Evolutionary conservation across 2,113 vertebrate species (phyloP).

Genomic region (Cercopithecus mona): DNA sequence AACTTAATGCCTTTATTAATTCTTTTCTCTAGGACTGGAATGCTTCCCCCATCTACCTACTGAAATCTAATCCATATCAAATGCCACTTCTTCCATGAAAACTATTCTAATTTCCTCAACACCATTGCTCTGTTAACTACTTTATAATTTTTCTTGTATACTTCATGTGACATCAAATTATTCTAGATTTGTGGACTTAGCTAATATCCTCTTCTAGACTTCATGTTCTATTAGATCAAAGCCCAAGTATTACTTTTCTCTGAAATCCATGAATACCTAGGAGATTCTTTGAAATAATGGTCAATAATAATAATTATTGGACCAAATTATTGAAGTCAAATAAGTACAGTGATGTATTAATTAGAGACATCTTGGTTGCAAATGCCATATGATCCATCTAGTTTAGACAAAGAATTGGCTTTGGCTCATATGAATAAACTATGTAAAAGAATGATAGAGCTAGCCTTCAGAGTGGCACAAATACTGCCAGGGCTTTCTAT

Average conservation of each 20-base stretch:
- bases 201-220: not conserved
- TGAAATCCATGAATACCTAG: not conserved
- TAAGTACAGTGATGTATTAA: not conserved
- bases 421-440: not conserved
- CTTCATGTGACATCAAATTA: not conserved
- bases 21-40: no score
- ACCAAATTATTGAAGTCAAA: not conserved
- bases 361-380: not conserved
- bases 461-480: not conserved
- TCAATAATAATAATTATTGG: not conserved
- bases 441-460: not conserved
- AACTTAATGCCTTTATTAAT: no score
- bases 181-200: not conserved
- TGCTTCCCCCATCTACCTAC: no score
- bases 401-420: not conserved
- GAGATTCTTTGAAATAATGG: not conserved
- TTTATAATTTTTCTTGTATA: not conserved
- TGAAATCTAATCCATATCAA: no score
- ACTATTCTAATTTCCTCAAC: no score
- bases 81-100: no score
- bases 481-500: not conserved
- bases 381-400: not conserved
- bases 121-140: no score
- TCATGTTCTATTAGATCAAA: not conserved
- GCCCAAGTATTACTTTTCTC: not conserved